Evolutionary conservation across 2,888 invertebrate genomes (phyloP), one percentile per base, ranked within the genome.

Genomic region (Muschampia plurimacula): DNA sequence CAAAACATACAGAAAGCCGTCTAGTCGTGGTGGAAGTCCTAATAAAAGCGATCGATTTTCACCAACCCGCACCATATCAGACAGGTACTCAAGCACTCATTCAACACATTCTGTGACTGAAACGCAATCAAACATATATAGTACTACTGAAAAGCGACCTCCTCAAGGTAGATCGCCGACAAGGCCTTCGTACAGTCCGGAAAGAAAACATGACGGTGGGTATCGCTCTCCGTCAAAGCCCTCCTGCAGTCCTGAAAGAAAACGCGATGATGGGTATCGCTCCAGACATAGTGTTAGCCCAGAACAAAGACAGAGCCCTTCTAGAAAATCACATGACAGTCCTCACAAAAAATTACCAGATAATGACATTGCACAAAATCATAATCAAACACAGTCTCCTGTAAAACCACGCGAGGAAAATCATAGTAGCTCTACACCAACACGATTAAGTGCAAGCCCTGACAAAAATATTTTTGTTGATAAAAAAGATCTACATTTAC

Each of bases 1-100:
- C 67, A 94, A 95, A 77, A 83, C 76, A 5, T 80, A 75, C 67
- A 87, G 83, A 60, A 91, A 89, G 69, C 88, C 92, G 0, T 75
- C 82, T 3, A 92, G 92, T 74, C 92, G 93, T 36, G 87, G 89
- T 57, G 84, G 84, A 8, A 92, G 92, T 73, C 88, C 88, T 2
- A 79, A 67, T 68, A 81, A 87, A 78, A 74, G 83, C n/a, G 90
- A 92, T 59, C 87, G 89, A 73, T 77, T 73, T 68, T 92, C 93
- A 9, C 92, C 93, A 7, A 85, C 86, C 63, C 88, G 86, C 28
- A 85, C 81, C 6, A 73, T 83, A 12, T 82, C 85, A 65, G 89
- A 93, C 46, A 84, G 77, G 73, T 83, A 87, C 73, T 87, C 88
- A 0, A 87, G 81, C 74, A 86, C 86, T 41, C 84, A 86, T 72